These are phyloP conservation scores for Trachelus tabidus DNA, from an alignment of 2,888 invertebrate species.

Conservation along the genomic window DNA sequence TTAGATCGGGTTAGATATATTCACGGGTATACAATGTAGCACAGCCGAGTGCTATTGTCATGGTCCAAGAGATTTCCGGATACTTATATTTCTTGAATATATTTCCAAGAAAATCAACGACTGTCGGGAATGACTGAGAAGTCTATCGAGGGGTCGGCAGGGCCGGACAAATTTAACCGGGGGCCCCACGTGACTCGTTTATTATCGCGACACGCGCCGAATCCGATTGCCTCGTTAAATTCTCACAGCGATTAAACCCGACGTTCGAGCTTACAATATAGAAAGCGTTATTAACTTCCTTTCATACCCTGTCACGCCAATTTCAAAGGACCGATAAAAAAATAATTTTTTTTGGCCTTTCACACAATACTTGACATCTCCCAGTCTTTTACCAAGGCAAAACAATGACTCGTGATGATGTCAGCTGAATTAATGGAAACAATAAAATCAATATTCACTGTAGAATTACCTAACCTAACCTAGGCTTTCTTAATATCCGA, in stretches of 20 bases:
- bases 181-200: neutral
- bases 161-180: neutral
- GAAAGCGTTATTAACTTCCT: neutral
- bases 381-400: neutral
- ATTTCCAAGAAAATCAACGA: neutral
- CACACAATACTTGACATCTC: neutral
- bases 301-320: neutral
- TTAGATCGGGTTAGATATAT: neutral
- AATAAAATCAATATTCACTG: neutral
- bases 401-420: neutral
- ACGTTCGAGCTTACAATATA: neutral
- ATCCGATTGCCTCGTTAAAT: slow-evolving; percentile 3
- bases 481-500: neutral
- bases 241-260: slow-evolving; percentile 4
- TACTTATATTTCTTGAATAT: neutral
- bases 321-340: neutral
- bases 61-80: neutral
- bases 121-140: neutral
- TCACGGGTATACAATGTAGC: neutral
- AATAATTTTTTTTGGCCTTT: neutral
- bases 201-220: neutral
- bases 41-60: neutral
- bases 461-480: neutral
- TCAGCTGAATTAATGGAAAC: neutral
- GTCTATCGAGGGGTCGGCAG: neutral